Evolutionary conservation across 2,888 invertebrate genomes (phyloP).

Genomic region (Cantharis lateralis): DNA sequence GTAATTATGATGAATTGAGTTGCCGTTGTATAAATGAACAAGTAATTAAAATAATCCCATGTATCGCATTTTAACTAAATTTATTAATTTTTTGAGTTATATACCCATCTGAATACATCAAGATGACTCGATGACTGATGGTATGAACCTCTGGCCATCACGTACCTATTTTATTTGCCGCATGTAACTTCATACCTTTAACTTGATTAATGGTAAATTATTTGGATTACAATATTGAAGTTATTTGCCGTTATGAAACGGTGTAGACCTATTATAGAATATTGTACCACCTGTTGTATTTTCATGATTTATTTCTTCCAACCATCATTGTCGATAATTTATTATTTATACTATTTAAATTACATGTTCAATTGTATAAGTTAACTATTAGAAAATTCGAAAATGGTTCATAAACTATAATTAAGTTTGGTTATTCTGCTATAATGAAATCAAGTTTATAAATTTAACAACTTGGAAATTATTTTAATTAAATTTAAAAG

Average conservation of each 20-base stretch:
- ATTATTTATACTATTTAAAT: not conserved
- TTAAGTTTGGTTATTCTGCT: not conserved
- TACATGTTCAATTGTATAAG: not conserved
- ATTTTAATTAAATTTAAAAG: not conserved
- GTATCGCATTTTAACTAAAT: not conserved
- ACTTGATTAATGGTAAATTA: not conserved
- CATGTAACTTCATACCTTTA: not conserved
- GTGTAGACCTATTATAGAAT: not conserved
- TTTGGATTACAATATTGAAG: not conserved
- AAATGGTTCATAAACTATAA: not conserved
- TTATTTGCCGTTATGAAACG: not conserved
- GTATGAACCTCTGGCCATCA: slow-evolving; percentile 1
- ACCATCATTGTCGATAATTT: not conserved
- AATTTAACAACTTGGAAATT: not conserved
- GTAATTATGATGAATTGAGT: not conserved
- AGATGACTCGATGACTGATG: not conserved
- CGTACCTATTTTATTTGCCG: not conserved
- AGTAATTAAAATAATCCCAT: not conserved
- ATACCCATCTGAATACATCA: not conserved
- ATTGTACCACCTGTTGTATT: not conserved
- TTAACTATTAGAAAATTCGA: not conserved
- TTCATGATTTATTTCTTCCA: not conserved
- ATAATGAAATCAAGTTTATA: not conserved
- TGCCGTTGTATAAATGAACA: not conserved
- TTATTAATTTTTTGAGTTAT: not conserved